phyloP scores from a whole-genome alignment of 2,888 invertebrate genomes.

The Papilio protenor region DNA sequence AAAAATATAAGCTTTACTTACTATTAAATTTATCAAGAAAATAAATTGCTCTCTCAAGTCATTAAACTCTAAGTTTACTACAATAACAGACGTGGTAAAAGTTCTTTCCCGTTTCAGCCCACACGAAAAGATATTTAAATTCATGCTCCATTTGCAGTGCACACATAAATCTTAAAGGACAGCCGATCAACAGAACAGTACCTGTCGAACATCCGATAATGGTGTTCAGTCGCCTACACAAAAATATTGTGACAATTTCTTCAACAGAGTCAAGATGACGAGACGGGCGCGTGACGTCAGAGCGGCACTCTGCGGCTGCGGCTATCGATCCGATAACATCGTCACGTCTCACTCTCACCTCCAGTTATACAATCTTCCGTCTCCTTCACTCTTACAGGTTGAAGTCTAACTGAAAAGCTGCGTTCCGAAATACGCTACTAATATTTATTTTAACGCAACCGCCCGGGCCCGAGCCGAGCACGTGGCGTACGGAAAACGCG shows the following conservation, averaged over 20 bases:
- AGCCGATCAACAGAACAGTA: conserved; percentile 44
- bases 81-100: neutral
- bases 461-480: conserved; percentile 67
- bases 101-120: conserved; percentile 2
- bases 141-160: conserved; percentile 41
- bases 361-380: conserved; percentile 60
- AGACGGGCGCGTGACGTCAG: conserved; percentile 82
- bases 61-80: conserved; percentile 16
- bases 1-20: neutral
- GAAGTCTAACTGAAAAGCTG: conserved; percentile 72
- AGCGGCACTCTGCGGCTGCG: conserved; percentile 83
- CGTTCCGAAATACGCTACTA: conserved; percentile 82
- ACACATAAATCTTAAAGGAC: conserved; percentile 44
- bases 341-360: conserved; percentile 70
- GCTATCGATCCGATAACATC: conserved; percentile 81
- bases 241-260: conserved; percentile 80
- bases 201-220: conserved; percentile 50
- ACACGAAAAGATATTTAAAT: conserved; percentile 39
- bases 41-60: conserved; percentile 3
- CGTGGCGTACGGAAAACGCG: conserved; percentile 66
- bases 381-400: conserved; percentile 65
- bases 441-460: conserved; percentile 83
- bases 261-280: conserved; percentile 82
- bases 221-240: conserved; percentile 58
- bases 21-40: neutral